Evolutionary conservation across 2,888 invertebrate species (phyloP).

Genomic region (Eupeodes latifasciatus): DNA sequence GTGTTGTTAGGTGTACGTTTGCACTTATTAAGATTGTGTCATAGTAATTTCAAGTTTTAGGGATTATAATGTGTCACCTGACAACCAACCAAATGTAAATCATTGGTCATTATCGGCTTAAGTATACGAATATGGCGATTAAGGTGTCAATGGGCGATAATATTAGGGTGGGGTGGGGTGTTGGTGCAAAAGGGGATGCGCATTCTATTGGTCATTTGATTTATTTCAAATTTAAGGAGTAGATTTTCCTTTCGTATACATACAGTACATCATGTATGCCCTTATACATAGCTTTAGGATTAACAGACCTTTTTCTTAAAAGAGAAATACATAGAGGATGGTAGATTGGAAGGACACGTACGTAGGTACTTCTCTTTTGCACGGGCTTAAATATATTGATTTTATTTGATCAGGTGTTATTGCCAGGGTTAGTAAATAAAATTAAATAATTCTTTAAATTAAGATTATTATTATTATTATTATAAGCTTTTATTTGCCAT

Average conservation of each 20-base stretch:
- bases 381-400: no score
- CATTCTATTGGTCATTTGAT: conserved; percentile 24
- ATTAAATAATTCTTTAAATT: no score
- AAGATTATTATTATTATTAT: no score
- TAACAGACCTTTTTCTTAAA: neutral
- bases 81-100: conserved; percentile 50
- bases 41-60: conserved; percentile 41
- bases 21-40: conserved; percentile 30
- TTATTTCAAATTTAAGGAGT: conserved; percentile 33
- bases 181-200: neutral
- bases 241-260: neutral
- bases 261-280: neutral
- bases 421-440: no score
- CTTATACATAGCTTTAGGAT: neutral
- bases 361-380: no score
- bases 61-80: conserved; percentile 62
- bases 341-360: no score
- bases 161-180: neutral
- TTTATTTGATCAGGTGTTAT: no score
- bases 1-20: neutral
- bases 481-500: no score
- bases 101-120: conserved; percentile 57
- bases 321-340: neutral
- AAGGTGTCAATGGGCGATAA: conserved; percentile 42
- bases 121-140: conserved; percentile 8